These are phyloP conservation scores for Brachionus manjavacas DNA, from an alignment of 1,140 invertebrate species.

Conservation along the genomic window DNA sequence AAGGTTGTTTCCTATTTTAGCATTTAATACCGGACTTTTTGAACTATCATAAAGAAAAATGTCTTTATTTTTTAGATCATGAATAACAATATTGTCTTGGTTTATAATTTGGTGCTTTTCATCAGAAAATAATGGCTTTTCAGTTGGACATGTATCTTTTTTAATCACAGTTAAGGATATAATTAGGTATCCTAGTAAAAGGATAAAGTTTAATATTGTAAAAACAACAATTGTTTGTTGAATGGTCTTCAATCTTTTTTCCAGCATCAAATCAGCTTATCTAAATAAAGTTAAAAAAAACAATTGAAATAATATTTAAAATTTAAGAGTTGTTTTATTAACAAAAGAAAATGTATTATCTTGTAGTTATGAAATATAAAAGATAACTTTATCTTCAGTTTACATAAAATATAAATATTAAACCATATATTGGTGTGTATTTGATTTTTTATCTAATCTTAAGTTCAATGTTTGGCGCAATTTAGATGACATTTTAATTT, in stretches of 20 bases:
- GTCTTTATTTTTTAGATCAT: neutral
- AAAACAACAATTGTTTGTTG: neutral
- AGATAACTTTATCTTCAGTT: neutral
- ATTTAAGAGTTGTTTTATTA: neutral
- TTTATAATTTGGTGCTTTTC: neutral
- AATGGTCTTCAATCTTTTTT: neutral
- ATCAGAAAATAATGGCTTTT: neutral
- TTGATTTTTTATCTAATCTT: neutral
- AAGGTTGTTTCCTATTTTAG: neutral
- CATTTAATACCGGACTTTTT: neutral
- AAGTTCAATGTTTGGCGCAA: neutral
- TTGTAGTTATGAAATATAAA: neutral
- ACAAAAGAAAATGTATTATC: neutral
- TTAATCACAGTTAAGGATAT: neutral
- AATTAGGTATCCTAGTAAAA: neutral
- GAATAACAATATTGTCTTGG: neutral
- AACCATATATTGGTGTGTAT: neutral
- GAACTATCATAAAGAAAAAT: neutral
- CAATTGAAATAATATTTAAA: neutral
- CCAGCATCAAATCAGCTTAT: neutral
- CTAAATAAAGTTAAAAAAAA: neutral
- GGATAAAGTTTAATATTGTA: neutral
- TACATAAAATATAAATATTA: neutral
- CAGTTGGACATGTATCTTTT: neutral
- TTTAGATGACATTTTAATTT: neutral